Base-by-base conservation (phyloP, 2,888 invertebrate species). In the Nomada fucata region DNA sequence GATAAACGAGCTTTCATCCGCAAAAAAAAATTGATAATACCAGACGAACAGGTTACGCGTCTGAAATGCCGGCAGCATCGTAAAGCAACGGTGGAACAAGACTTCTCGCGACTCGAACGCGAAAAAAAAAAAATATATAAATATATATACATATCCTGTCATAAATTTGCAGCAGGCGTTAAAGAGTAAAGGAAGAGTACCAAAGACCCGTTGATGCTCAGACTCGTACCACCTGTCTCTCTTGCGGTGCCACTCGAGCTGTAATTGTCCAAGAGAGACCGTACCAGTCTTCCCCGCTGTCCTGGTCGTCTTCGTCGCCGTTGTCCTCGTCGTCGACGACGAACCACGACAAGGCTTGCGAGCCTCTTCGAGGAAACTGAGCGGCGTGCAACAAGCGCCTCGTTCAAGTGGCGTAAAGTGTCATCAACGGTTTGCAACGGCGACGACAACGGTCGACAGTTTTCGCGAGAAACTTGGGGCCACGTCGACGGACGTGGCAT, bases 181-280 rank as follows among this genome's bases (percentile, higher is more conserved):
- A 59, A 79, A 57, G 44, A 67, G 52, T 76, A 53, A 55, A 26
- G 47, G 52, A 78, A 53, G 60, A 26, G 47, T 65, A 42, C 55
- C 60, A 47, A 76, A 64, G 82, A 82, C 79, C 63, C 82, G 20
- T 71, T 57, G 76, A 82, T n/a, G 50, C 81, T 84, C 76, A 80
- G 87, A 85, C 87, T 69, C 55, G 26, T 88, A 85, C 90, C 90
- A 91, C 87, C 90, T 91, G 92, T 91, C 90, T 85, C 88, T 83
- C 88, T 85, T 82, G 77, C 83, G 86, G 82, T 86, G 87, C 87
- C 87, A 89, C 90, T 89, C 86, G 85, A 88, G 88, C 87, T 86
- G 89, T 91, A 91, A 92, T 92, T 91, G 89, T 89, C 88, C 89
- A 88, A 88, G 91, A 88, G 89, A 84, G 86, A 29, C 57, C 86